Conservation (phyloP, 2,888 invertebrate species). For the Microplitis manilae region DNA sequence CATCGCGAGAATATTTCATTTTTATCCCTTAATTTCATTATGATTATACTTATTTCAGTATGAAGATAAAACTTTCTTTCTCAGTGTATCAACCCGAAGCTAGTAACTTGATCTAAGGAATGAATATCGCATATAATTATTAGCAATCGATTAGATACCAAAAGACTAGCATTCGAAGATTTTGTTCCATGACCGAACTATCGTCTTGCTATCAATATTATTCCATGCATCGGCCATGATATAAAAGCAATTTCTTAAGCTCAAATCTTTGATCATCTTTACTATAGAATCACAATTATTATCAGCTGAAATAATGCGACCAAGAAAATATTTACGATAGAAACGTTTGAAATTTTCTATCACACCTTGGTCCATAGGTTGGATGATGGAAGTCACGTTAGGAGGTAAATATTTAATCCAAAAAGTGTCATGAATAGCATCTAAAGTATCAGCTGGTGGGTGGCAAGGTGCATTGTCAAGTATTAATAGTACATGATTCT, state of each 20-base stretch:
- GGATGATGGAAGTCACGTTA: neutral
- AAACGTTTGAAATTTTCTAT: conserved; percentile 11
- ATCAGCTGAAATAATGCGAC: neutral
- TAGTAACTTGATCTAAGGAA: no score
- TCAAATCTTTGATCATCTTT: neutral
- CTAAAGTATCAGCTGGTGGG: neutral
- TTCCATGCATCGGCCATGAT: neutral
- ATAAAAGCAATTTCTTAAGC: neutral
- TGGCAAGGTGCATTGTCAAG: neutral
- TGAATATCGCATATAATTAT: no score
- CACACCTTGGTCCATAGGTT: conserved; percentile 10
- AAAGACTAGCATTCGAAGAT: neutral
- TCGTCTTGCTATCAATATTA: neutral
- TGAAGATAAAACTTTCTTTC: no score
- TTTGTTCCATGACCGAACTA: neutral
- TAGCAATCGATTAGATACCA: no score
- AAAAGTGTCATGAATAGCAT: neutral
- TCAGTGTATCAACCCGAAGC: no score
- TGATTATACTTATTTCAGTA: no score
- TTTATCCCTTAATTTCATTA: no score
- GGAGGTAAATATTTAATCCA: conserved; percentile 6
- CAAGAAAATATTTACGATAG: neutral
- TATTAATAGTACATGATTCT: neutral
- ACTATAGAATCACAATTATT: neutral
- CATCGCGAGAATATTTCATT: no score